These are phyloP conservation scores for Sesamia inferens DNA, from an alignment of 2,888 invertebrate species.

Conservation along the genomic window DNA sequence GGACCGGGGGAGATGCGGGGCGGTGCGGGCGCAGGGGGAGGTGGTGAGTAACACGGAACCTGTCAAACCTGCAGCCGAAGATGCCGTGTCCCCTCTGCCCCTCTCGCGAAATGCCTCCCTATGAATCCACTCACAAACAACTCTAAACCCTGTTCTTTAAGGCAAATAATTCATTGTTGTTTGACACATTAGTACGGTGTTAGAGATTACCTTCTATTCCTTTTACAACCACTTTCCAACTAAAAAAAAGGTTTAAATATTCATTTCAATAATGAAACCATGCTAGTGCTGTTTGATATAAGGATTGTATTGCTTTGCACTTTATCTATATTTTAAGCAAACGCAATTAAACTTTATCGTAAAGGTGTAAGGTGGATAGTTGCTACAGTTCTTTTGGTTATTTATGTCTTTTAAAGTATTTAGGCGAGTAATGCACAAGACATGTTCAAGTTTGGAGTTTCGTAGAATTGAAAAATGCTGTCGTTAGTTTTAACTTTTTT, in stretches of 20 bases:
- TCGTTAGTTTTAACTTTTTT: constrained; percentile 75
- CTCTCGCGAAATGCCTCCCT: constrained; percentile 84
- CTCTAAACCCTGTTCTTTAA: constrained; percentile 57
- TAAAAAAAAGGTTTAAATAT: constrained; percentile 76
- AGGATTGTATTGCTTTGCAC: constrained; percentile 79
- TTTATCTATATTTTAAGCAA: constrained; percentile 42
- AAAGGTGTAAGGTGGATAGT: constrained; percentile 48
- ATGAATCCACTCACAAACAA: constrained; percentile 50
- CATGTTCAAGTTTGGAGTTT: constrained; percentile 79
- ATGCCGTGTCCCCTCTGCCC: constrained; percentile 74
- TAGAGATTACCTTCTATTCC: constrained; percentile 77
- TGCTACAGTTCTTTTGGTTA: constrained; percentile 19
- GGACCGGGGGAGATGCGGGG: constrained; percentile 61
- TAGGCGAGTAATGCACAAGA: constrained; percentile 78
- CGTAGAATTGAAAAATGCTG: constrained; percentile 81
- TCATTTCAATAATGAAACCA: constrained; percentile 81
- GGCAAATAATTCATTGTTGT: constrained; percentile 51
- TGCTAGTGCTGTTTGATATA: constrained; percentile 79
- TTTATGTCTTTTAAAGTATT: constrained; percentile 67
- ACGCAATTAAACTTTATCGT: constrained; percentile 43
- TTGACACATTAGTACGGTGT: constrained; percentile 35
- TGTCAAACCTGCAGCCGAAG: constrained; percentile 85
- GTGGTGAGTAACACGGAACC: constrained; percentile 87
- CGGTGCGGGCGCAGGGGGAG: constrained; percentile 65
- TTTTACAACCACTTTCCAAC: constrained; percentile 77